Conservation (phyloP, 2,113 vertebrate species). For the Zosterops lateralis region DNA sequence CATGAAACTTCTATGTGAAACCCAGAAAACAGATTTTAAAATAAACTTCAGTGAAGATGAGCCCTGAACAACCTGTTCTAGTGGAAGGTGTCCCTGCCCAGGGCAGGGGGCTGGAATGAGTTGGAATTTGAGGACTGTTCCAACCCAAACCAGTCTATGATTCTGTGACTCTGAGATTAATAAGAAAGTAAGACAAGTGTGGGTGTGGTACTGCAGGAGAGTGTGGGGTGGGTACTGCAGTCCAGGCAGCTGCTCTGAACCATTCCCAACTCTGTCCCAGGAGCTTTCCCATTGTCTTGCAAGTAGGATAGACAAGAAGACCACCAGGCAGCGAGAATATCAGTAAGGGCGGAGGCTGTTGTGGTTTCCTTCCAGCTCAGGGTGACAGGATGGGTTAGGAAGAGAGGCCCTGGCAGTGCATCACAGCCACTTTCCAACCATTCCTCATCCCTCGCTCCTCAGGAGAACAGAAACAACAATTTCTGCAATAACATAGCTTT, state of each 20-base stretch:
- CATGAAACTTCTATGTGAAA: not conserved
- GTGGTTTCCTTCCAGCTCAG: not conserved
- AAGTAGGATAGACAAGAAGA: too few species aligned
- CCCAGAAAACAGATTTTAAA: not conserved
- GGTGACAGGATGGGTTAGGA: not conserved
- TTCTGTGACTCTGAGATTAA: not conserved
- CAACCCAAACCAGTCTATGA: not conserved
- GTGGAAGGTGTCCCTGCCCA: not conserved
- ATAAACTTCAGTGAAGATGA: not conserved
- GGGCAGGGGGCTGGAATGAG: not conserved
- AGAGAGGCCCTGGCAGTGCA: not conserved
- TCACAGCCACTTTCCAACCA: not conserved
- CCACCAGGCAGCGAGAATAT: not conserved
- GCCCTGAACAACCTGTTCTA: not conserved
- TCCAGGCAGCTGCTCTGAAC: not conserved
- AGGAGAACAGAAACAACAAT: not conserved
- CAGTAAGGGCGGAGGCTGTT: not conserved
- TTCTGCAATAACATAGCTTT: not conserved
- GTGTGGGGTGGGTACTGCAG: not conserved
- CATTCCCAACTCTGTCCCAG: not conserved
- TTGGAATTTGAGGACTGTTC: not conserved
- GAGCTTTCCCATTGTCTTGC: not conserved
- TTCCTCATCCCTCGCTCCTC: not conserved
- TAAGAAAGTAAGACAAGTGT: not conserved
- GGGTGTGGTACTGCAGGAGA: not conserved